phyloP scores from a whole-genome alignment of 2,797 vertebrate species.

The Propithecus perrieri region DNA sequence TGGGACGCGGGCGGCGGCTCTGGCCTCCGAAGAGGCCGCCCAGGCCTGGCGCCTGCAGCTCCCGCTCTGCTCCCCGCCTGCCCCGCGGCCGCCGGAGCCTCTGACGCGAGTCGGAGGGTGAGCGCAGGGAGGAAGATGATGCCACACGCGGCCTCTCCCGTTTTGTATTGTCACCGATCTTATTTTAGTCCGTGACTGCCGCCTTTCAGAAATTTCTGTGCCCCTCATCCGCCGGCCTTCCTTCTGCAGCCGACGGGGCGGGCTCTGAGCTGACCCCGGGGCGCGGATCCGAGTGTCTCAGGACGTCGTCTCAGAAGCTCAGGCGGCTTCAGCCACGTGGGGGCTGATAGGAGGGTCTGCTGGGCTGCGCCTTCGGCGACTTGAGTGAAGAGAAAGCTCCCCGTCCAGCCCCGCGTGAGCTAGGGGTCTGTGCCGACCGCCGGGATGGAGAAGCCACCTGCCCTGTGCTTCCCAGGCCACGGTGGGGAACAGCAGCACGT shows the following conservation, averaged over 20 bases:
- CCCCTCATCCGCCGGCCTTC: not conserved
- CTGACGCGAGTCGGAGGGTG: not conserved
- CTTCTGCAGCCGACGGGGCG: not conserved
- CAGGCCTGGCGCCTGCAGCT: not conserved
- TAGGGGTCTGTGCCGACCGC: not conserved
- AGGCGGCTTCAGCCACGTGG: no score
- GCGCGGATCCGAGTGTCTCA: not conserved
- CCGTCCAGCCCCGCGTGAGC: not conserved
- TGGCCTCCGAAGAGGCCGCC: not conserved
- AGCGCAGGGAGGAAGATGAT: not conserved
- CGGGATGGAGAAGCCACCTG: not conserved
- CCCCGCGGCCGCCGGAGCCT: not conserved
- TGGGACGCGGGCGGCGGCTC: not conserved
- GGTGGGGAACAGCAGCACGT: not conserved
- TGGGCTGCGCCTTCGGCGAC: not conserved
- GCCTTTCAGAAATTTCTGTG: not conserved
- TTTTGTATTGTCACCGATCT: not conserved
- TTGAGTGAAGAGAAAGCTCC: not conserved
- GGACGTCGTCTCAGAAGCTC: not conserved
- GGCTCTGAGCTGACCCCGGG: not conserved
- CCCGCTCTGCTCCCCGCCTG: not conserved
- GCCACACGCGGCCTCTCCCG: fast-evolving
- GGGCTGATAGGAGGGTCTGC: not conserved
- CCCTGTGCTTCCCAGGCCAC: not conserved
- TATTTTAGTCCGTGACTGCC: not conserved